Evolutionary conservation across 2,888 invertebrate genomes (phyloP).

Genomic region (Griposia aprilina): DNA sequence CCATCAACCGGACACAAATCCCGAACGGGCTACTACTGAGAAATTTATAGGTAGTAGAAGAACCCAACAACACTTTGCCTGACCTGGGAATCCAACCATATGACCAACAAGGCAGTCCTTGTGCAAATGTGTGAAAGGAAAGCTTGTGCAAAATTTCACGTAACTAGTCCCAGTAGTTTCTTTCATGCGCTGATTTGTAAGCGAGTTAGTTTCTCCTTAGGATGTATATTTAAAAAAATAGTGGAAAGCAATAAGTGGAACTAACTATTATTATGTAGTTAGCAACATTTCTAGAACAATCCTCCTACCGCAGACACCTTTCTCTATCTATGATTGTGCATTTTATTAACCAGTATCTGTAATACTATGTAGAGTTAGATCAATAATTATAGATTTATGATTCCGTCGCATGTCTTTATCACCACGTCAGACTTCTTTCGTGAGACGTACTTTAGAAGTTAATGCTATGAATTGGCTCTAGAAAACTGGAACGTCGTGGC

Average conservation of each 20-base stretch:
- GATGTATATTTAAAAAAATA: too few species aligned
- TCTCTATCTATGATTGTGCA: neutral
- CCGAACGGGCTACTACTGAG: too few species aligned
- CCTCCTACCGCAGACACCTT: neutral
- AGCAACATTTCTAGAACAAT: neutral
- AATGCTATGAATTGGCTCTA: neutral
- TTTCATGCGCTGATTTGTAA: neutral
- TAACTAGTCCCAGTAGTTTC: neutral
- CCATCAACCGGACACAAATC: too few species aligned
- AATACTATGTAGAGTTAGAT: neutral
- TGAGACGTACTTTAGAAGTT: neutral
- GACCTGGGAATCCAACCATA: too few species aligned
- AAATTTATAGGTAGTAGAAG: too few species aligned
- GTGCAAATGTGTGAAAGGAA: too few species aligned
- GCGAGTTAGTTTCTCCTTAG: neutral
- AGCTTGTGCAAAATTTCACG: neutral
- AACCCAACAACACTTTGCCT: too few species aligned
- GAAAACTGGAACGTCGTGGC: slow-evolving; percentile 17
- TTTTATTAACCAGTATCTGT: neutral
- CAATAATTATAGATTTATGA: neutral
- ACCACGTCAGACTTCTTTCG: too few species aligned
- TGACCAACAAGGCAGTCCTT: too few species aligned
- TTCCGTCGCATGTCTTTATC: neutral
- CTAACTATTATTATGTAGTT: neutral
- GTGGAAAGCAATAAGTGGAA: neutral